Evolutionary conservation across 2,888 invertebrate species (phyloP), one percentile per base, ranked within the genome.

Genomic region (Nebria salina): DNA sequence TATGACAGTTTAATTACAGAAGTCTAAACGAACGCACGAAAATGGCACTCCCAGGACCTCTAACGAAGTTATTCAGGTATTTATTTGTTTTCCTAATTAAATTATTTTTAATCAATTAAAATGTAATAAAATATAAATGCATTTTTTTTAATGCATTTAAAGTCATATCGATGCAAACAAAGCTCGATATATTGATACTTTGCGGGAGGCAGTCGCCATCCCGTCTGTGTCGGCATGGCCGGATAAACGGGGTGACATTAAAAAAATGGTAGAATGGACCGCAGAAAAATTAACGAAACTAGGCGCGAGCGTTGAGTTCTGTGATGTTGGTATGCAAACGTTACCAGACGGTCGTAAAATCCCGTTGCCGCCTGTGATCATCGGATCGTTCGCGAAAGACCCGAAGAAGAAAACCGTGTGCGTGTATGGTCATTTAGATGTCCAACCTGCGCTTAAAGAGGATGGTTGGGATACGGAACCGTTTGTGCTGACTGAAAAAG

Each of bases 391-490:
- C 75, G 97, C 97, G 84, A 92, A 91, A 84, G 96, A 98, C 87
- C 90, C 93, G 0, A 92, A 92, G 66, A 99, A 98, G 90, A 97
- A 97, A 87, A 99, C 98, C 6, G 93, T 99, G 70, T 93, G 96
- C 82, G 91, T 99, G 81, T 99, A 99, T 89, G 99, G 99, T 0
- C 99, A 99, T 90, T 92, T 99, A 86, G 99, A 99, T 91, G 99
- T 99, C 0, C 99, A 99, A 88, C 99, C 99, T 9, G 99, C 99
- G 0, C 54, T 76, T 4, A 81, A 80, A 70, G 95, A 95, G 83
- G 98, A 98, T 90, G 99, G 98, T 0, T 99, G 99, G 99, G 92
- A 95, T 84, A 95, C 97, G 0, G 97, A 99, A 82, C 99, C 99
- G 0, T 99, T 99, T 90, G 93, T 92, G 34, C 90, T 99, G 80